Conservation (phyloP, 2,797 vertebrate genomes). For the Sylvia borin region DNA sequence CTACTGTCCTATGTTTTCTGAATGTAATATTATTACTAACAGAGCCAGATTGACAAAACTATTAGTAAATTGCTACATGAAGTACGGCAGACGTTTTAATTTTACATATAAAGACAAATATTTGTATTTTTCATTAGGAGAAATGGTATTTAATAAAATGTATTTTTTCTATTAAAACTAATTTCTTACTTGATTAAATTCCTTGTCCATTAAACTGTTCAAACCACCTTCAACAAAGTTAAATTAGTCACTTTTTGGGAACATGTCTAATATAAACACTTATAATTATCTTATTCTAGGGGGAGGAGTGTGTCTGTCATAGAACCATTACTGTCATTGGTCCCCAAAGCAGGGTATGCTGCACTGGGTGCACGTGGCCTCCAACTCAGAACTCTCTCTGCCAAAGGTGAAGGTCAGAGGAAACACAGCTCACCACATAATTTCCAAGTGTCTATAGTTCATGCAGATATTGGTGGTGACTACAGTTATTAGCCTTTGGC, state of each 20-base stretch:
- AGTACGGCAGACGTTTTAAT: not conserved
- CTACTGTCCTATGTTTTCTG: not conserved
- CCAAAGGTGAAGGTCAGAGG: not conserved
- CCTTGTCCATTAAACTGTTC: not conserved
- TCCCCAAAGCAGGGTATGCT: too few species aligned
- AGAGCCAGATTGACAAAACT: not conserved
- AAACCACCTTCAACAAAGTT: not conserved
- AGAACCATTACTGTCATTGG: accelerated
- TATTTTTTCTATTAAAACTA: not conserved
- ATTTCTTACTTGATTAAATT: not conserved
- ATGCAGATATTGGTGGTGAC: not conserved
- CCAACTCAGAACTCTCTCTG: not conserved
- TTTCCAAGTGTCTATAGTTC: not conserved
- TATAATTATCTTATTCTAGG: not conserved
- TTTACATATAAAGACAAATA: not conserved
- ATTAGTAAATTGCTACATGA: not conserved
- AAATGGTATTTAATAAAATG: not conserved
- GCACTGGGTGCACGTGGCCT: accelerated
- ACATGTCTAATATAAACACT: not conserved
- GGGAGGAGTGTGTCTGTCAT: accelerated
- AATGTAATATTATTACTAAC: not conserved
- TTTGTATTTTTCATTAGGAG: not conserved
- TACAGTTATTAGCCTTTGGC: not conserved
- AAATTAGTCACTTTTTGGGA: not conserved
- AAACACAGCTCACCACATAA: not conserved